These are phyloP conservation scores for Hydrolagus colliei DNA, from an alignment of 2,797 vertebrate genomes.

Conservation along the genomic window DNA sequence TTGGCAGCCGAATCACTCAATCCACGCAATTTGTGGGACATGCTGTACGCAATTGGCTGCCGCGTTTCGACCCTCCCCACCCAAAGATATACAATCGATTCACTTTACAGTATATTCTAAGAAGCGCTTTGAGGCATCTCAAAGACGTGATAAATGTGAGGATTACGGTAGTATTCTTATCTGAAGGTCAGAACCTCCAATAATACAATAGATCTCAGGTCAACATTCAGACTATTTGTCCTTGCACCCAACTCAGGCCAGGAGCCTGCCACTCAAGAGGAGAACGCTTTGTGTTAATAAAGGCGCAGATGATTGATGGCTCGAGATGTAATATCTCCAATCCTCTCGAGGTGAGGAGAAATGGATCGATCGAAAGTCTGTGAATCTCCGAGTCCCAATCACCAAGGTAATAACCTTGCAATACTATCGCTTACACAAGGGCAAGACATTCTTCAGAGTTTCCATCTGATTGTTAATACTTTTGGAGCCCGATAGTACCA, in stretches of 20 bases:
- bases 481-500: neutral
- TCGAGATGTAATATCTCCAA: neutral
- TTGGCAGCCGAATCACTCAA: no score
- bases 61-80: no score
- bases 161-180: no score
- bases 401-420: neutral
- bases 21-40: no score
- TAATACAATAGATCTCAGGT: neutral
- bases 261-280: neutral
- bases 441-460: neutral
- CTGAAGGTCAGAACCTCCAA: no score
- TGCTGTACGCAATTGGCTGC: no score
- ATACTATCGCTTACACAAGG: neutral
- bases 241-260: neutral
- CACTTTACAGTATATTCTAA: no score
- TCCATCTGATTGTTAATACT: conserved; percentile 11
- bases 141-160: no score
- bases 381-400: neutral
- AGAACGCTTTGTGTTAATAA: neutral
- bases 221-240: neutral
- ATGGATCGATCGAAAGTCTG: neutral
- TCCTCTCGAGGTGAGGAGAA: neutral
- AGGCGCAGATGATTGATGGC: neutral
- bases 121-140: no score
- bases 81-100: no score